Percentiles rank a stretch among this genome's conserved stretches.
These are phyloP conservation scores for Onchidella celtica DNA, from an alignment of 2,888 invertebrate genomes.

Conservation along the genomic window DNA sequence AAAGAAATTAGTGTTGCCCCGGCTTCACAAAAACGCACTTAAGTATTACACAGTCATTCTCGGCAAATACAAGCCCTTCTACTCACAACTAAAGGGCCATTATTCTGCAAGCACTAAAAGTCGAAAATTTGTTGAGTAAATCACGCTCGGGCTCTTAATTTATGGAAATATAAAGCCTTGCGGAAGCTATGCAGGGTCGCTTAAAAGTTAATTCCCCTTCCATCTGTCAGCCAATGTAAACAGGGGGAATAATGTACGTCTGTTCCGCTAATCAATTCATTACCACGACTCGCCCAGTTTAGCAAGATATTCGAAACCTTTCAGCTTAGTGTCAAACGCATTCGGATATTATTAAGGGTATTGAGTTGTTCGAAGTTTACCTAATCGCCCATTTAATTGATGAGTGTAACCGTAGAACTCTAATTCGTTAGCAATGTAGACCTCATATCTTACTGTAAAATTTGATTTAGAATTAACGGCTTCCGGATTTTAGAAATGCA, in stretches of 20 bases:
- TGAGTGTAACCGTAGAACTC: too few species aligned
- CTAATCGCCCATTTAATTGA: background rate
- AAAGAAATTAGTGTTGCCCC: too few species aligned
- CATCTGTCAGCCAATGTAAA: background rate
- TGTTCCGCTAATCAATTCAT: background rate
- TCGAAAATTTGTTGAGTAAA: background rate
- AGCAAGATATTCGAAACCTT: background rate
- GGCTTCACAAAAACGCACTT: too few species aligned
- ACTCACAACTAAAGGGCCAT: too few species aligned
- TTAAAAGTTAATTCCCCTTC: background rate
- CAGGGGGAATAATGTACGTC: background rate
- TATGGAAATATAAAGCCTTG: background rate
- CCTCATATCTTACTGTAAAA: too few species aligned
- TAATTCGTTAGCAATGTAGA: too few species aligned
- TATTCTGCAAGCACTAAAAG: background rate
- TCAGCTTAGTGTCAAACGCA: background rate
- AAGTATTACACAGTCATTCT: too few species aligned
- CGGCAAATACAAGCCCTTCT: too few species aligned
- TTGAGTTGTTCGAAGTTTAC: background rate
- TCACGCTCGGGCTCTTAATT: background rate
- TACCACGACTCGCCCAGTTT: background rate
- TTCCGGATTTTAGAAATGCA: too few species aligned
- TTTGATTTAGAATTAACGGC: too few species aligned
- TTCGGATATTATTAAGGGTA: background rate
- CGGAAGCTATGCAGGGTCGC: background rate